These are phyloP conservation scores for Chamaetylas fuelleborni DNA, from an alignment of 2,113 vertebrate species.

Conservation along the genomic window DNA sequence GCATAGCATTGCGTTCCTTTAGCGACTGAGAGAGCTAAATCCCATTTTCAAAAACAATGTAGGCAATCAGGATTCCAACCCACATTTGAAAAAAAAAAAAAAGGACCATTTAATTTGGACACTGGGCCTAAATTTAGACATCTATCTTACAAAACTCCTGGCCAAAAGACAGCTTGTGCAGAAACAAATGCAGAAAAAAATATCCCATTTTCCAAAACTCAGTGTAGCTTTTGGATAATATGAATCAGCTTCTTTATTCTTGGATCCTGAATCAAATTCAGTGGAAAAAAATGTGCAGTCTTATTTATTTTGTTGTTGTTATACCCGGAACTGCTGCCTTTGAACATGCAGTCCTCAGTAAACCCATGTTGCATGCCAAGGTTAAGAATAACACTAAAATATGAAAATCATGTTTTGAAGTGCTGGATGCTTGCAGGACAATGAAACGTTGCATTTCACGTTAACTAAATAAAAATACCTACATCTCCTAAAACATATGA, in stretches of 20 bases:
- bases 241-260: slow-evolving; percentile 45
- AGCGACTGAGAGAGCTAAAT: neutral
- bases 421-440: neutral
- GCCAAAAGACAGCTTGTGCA: neutral
- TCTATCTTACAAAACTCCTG: slow-evolving; percentile 4
- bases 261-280: slow-evolving; percentile 33
- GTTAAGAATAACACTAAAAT: neutral
- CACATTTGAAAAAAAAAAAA: fast-evolving
- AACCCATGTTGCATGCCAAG: neutral
- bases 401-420: neutral
- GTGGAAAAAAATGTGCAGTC: slow-evolving; percentile 50
- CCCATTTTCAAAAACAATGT: neutral
- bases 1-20: neutral
- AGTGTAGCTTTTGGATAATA: slow-evolving; percentile 42
- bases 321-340: neutral
- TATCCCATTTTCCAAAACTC: slow-evolving; percentile 36
- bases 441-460: neutral
- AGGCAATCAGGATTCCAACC: neutral
- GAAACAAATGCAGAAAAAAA: slow-evolving; percentile 28
- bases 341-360: slow-evolving; percentile 37
- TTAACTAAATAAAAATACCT: neutral
- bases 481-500: neutral
- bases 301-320: slow-evolving; percentile 40
- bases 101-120: neutral
- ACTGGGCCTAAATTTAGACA: slow-evolving; percentile 27